phyloP scores from a whole-genome alignment of 2,113 vertebrate species.

The Gymnocephalus cernua region DNA sequence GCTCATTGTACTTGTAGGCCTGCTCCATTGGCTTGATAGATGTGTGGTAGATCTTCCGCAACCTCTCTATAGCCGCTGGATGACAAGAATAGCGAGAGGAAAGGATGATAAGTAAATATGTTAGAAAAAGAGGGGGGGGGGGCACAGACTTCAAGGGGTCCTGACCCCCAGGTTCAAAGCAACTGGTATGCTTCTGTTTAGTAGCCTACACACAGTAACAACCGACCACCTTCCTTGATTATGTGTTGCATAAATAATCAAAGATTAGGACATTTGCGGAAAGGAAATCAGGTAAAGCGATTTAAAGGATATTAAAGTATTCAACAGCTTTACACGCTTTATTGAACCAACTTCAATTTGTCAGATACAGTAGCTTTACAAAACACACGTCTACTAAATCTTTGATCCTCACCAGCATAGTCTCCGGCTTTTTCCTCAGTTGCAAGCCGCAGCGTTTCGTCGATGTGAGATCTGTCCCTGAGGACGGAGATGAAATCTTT shows the following conservation, averaged over 20 bases:
- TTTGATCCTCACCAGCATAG: slow-evolving; percentile 87
- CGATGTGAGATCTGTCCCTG: slow-evolving; percentile 95
- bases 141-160: too few relatives aligned
- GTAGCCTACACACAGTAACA: neutral
- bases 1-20: slow-evolving; percentile 97
- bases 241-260: neutral
- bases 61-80: slow-evolving; percentile 89
- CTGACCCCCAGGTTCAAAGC: neutral
- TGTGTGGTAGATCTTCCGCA: slow-evolving; percentile 95
- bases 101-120: neutral
- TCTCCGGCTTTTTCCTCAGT: slow-evolving; percentile 91
- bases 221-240: neutral
- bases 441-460: slow-evolving; percentile 91
- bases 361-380: neutral
- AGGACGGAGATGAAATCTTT: slow-evolving; percentile 84
- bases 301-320: neutral
- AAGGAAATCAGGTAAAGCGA: neutral
- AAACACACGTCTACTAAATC: neutral
- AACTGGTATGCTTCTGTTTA: neutral
- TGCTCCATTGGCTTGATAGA: slow-evolving; percentile 98
- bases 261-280: neutral
- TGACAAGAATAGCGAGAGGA: slow-evolving; percentile 11
- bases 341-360: neutral
- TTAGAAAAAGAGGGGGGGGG: neutral
- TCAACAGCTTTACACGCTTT: neutral